Percentiles rank a stretch among this genome's conserved stretches.
Conservation (phyloP, 2,113 vertebrate species). For the Bufo bufo region DNA sequence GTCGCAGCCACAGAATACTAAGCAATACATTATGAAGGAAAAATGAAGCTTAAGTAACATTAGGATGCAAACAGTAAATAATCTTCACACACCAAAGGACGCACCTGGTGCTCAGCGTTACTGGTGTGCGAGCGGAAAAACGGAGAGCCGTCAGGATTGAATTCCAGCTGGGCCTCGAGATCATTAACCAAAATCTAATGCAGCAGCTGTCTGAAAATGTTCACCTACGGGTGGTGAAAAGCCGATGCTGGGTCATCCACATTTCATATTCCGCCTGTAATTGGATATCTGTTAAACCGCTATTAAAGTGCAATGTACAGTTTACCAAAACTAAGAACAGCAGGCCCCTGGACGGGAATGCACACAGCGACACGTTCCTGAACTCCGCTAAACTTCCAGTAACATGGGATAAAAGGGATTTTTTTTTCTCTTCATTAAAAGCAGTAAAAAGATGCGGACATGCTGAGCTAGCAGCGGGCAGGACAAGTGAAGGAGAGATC, state of each 20-base stretch:
- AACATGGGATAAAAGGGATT: not conserved
- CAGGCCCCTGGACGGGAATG: not conserved
- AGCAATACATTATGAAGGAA: constrained; percentile 14
- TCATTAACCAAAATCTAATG: constrained; percentile 66
- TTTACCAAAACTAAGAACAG: not conserved
- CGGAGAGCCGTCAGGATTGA: constrained; percentile 59
- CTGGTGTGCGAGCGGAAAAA: constrained; percentile 60
- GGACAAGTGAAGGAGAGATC: not conserved
- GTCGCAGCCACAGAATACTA: constrained; percentile 53
- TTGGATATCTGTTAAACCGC: constrained; percentile 41
- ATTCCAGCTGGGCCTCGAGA: constrained; percentile 64
- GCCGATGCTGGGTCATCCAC: constrained; percentile 60
- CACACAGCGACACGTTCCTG: not conserved
- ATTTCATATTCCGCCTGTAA: constrained; percentile 51
- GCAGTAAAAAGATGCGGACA: not conserved
- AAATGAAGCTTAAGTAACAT: constrained; percentile 46
- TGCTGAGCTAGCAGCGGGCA: not conserved
- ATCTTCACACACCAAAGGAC: constrained; percentile 64
- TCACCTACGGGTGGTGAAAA: constrained; percentile 63
- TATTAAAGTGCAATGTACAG: not conserved
- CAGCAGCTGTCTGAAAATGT: constrained; percentile 67
- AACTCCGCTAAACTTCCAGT: not conserved
- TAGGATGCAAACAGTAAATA: constrained; percentile 60
- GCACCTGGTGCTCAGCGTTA: constrained; percentile 59
- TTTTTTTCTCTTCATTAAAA: not conserved